phyloP scores from a whole-genome alignment of 2,888 invertebrate genomes.

The Syrphus vitripennis region DNA sequence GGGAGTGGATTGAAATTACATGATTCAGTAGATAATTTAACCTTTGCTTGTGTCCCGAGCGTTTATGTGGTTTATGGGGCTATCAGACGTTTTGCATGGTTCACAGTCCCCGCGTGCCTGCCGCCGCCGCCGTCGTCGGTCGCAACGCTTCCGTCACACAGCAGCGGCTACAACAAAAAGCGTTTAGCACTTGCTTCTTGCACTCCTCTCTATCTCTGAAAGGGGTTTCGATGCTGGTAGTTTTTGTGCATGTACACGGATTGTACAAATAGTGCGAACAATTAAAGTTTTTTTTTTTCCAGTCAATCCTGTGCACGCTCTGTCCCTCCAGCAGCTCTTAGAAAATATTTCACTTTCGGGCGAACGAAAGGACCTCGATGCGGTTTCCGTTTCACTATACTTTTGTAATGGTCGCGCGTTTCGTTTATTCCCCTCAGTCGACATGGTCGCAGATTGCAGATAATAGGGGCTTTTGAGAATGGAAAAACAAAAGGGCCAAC shows the following conservation, averaged over 20 bases:
- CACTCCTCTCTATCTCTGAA: constrained; percentile 9
- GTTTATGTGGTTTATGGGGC: constrained; percentile 69
- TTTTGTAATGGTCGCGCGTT: constrained; percentile 47
- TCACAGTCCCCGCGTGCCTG: constrained; percentile 37
- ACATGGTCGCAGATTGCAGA: constrained; percentile 57
- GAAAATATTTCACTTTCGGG: constrained; percentile 38
- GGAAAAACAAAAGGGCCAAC: constrained; percentile 32
- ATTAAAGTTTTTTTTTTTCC: constrained; percentile 56
- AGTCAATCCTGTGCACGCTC: constrained; percentile 14
- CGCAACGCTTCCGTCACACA: not conserved
- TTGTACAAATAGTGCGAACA: constrained; percentile 62
- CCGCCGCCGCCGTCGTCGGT: not conserved
- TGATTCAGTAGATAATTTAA: constrained; percentile 71
- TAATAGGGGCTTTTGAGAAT: constrained; percentile 42
- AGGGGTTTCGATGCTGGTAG: constrained; percentile 25
- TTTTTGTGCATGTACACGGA: constrained; percentile 44
- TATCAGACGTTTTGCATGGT: constrained; percentile 58
- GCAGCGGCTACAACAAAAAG: constrained; percentile 13
- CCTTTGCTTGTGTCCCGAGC: constrained; percentile 68
- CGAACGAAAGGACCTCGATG: not conserved
- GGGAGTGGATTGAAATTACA: constrained; percentile 68
- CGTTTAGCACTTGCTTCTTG: constrained; percentile 27
- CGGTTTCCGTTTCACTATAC: constrained; percentile 12
- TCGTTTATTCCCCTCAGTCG: constrained; percentile 35
- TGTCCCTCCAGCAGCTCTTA: not conserved